Evolutionary conservation across 2,113 vertebrate genomes (phyloP).

Genomic region (Tamias sibiricus): DNA sequence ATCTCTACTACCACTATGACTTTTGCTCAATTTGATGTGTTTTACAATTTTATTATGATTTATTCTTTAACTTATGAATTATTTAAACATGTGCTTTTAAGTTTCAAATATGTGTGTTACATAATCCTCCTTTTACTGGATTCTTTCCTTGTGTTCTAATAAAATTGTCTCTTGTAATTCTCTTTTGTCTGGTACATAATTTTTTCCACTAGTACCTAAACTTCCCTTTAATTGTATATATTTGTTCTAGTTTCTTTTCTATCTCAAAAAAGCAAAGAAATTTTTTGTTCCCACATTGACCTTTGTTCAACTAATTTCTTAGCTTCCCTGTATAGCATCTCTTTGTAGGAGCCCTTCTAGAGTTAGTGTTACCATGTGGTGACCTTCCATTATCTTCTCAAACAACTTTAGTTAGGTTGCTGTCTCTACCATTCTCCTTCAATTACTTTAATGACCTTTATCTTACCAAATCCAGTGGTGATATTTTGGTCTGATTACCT

Average conservation of each 20-base stretch:
- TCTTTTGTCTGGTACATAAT: neutral
- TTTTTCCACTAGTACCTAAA: neutral
- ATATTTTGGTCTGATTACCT: neutral
- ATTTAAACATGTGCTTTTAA: neutral
- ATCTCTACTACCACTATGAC: neutral
- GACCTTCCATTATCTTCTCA: neutral
- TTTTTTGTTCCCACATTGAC: neutral
- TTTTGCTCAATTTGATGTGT: slow-evolving; percentile 46
- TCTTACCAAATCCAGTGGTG: neutral
- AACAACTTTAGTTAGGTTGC: neutral
- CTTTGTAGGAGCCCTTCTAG: neutral
- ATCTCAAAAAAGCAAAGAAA: neutral
- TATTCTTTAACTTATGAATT: neutral
- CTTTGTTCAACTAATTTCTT: neutral
- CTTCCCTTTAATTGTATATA: neutral
- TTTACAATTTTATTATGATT: neutral
- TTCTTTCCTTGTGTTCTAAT: neutral
- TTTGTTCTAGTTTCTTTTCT: slow-evolving; percentile 12
- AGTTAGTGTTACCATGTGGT: neutral
- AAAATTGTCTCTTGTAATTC: neutral
- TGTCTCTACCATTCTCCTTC: neutral
- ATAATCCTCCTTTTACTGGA: neutral
- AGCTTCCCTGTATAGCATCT: neutral
- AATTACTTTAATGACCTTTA: neutral
- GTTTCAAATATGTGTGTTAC: neutral